These are phyloP conservation scores for Colaptes auratus DNA, from an alignment of 2,113 vertebrate genomes.

Conservation along the genomic window DNA sequence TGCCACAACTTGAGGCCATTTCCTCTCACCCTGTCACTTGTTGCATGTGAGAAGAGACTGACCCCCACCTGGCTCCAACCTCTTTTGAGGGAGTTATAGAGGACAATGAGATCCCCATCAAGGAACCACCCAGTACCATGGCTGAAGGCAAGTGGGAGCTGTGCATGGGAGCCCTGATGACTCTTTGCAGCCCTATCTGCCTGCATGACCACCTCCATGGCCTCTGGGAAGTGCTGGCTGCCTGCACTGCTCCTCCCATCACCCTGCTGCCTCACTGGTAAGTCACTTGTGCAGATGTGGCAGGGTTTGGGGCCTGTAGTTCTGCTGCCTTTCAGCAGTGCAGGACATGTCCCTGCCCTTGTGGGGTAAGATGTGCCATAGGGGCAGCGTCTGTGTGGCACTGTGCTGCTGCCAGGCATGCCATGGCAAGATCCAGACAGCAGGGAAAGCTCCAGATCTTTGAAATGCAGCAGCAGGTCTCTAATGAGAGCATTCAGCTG, in stretches of 20 bases:
- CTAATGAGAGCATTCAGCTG: accelerated
- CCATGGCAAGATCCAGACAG: not conserved
- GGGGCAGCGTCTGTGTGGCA: not conserved
- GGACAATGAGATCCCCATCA: no score
- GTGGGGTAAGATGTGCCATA: accelerated
- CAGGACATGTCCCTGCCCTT: accelerated
- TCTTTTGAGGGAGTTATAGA: no score
- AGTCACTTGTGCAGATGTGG: not conserved
- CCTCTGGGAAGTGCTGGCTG: not conserved
- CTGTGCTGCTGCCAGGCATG: not conserved
- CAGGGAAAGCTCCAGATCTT: not conserved
- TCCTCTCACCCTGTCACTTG: no score
- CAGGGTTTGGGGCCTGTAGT: not conserved
- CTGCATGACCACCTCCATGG: not conserved
- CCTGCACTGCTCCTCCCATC: not conserved
- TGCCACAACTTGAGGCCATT: no score
- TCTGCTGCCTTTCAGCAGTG: accelerated
- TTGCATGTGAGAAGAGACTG: no score
- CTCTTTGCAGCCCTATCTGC: not conserved
- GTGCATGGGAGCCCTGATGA: accelerated
- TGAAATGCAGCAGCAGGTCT: not conserved
- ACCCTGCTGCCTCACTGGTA: accelerated
- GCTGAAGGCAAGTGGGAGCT: not conserved
- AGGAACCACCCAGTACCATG: accelerated
- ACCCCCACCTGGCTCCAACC: no score